Base-by-base conservation (phyloP, 2,888 invertebrate species). In the Gastrophysa polygoni region DNA sequence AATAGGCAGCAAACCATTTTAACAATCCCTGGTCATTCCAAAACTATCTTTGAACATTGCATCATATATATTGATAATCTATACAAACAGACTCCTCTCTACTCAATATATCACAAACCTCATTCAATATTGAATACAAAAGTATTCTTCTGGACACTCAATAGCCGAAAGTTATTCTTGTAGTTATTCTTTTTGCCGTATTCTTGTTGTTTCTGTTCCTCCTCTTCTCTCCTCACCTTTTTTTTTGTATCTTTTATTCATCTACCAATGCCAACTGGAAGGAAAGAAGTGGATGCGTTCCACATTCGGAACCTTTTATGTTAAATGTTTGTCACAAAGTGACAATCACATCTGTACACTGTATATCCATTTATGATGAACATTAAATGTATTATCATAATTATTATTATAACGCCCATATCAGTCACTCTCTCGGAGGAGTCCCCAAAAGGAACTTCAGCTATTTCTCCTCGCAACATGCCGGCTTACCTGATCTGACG, bases 331-430 rank as follows among this genome's bases (percentile, higher is more conserved):
- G 46, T 20, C 18, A 46, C 2, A 46, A 46, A 46, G 46, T 46
- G 18, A 1, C 46, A 6, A 8, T n/a, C 7, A 17, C n/a, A n/a
- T n/a, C n/a, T 11, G 18, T 21, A 46, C 46, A 46, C 2, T 46
- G 18, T 20, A 18, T 18, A 6, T 46, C 20, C 18, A 46, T 3
- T 4, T 38, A 38, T 38, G 21, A 18, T 47, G 28, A 48, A 48
- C 16, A 48, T 16, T 48, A 21, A 48, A 48, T 48, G 14, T 48
- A 24, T 21, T 24, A 48, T 32, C 38, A n/a, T 79, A 85, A 91
- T 73, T 88, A 89, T 67, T n/a, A n/a, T n/a, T n/a, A n/a, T n/a
- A n/a, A n/a, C n/a, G n/a, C n/a, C n/a, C n/a, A n/a, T n/a, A n/a
- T n/a, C n/a, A n/a, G n/a, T n/a, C n/a, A n/a, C n/a, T n/a, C n/a